A percentile compares a stretch with the other conserved stretches of the same genome.
Evolutionary conservation across 2,113 vertebrate genomes (phyloP).

Genomic region (Alouatta palliata): DNA sequence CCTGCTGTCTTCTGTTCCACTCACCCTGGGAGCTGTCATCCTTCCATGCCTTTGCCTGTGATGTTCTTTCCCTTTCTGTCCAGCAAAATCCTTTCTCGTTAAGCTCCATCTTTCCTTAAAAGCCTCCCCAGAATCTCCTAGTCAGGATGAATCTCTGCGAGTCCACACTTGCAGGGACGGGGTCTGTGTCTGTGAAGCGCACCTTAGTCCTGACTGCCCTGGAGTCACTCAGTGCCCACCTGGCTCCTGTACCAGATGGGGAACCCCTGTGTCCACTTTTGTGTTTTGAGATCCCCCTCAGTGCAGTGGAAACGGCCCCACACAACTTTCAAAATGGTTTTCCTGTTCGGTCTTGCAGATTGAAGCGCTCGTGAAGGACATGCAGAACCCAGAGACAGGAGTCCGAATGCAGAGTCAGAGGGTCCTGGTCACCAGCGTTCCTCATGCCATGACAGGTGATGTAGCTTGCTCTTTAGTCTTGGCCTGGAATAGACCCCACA

Average conservation of each 20-base stretch:
- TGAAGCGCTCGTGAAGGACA: conserved; percentile 92
- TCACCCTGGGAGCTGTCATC: too few relatives aligned
- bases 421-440: conserved; percentile 91
- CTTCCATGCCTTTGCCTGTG: accelerated
- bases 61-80: background rate
- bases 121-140: background rate
- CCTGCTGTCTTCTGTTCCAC: background rate
- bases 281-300: accelerated
- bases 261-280: accelerated
- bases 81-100: background rate
- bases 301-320: background rate
- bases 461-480: background rate
- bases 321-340: background rate
- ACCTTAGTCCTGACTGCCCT: accelerated
- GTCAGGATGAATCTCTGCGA: accelerated
- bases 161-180: accelerated
- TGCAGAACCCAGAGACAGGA: conserved; percentile 93
- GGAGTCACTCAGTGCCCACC: accelerated
- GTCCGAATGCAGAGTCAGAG: conserved; percentile 92
- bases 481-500: background rate
- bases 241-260: background rate
- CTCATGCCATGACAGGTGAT: conserved; percentile 94
- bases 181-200: background rate
- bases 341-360: conserved; percentile 84
- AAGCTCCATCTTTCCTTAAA: background rate